A percentile compares a stretch with the other conserved stretches of the same genome.
phyloP scores from a whole-genome alignment of 1,140 invertebrate species.

The Thaumetopoea pityocampa region DNA sequence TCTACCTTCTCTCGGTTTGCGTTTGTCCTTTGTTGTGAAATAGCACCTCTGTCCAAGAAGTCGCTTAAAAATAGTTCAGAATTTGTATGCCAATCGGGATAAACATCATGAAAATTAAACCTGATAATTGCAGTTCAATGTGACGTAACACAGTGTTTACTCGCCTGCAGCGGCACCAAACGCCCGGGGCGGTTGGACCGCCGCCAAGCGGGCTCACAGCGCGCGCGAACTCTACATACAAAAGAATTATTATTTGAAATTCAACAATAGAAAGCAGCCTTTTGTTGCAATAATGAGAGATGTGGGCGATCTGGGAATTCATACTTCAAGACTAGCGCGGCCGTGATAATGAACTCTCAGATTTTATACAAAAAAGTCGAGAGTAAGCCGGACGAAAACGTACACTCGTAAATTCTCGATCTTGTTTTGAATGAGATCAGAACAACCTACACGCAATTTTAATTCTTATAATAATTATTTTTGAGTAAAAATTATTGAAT shows the following conservation, averaged over 20 bases:
- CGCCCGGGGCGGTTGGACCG: conserved; percentile 7
- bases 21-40: no score
- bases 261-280: conserved; percentile 11
- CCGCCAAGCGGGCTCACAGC: conserved; percentile 3
- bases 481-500: no score
- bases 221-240: conserved; percentile 6
- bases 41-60: no score
- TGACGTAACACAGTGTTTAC: background rate
- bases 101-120: no score
- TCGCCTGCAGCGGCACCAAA: conserved; percentile 10
- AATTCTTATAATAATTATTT: no score
- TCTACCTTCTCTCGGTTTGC: no score
- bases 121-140: no score
- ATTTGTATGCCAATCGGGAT: no score
- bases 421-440: no score
- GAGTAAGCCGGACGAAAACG: conserved; percentile 8
- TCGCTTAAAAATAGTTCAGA: no score
- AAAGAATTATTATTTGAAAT: conserved; percentile 14
- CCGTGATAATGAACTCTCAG: conserved; percentile 16
- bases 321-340: background rate
- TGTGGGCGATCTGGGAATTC: conserved; percentile 4
- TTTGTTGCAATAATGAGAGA: conserved; percentile 14
- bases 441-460: no score
- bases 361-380: conserved; percentile 11
- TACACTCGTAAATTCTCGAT: no score